A percentile compares a stretch with the other conserved stretches of the same genome.
Conservation (phyloP, 1,140 invertebrate species). For the Xylocopa sonorina region DNA sequence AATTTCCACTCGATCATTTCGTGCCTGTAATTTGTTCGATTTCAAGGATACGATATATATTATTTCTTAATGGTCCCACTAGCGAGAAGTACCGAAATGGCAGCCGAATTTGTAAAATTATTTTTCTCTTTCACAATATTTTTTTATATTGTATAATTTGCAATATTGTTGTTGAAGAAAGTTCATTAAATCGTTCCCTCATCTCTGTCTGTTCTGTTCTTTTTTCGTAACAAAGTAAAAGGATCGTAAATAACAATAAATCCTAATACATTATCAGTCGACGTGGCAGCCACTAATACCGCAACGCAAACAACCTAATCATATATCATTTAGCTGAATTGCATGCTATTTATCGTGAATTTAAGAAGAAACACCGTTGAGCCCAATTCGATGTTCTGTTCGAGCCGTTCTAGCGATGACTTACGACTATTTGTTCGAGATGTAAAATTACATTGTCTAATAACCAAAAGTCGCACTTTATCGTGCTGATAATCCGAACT, state of each 20-base stretch:
- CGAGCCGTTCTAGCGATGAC: not conserved
- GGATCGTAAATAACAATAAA: conserved; percentile 21
- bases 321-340: not conserved
- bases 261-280: not conserved
- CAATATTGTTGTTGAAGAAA: too few relatives aligned
- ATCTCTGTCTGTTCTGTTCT: not conserved
- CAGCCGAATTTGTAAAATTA: too few relatives aligned
- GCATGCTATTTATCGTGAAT: not conserved
- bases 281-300: not conserved
- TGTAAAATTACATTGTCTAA: conserved; percentile 1
- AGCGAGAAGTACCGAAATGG: too few relatives aligned
- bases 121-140: too few relatives aligned
- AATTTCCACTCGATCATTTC: not conserved
- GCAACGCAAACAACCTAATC: not conserved
- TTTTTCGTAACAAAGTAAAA: not conserved
- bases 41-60: too few relatives aligned
- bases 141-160: too few relatives aligned
- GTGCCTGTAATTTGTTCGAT: conserved; percentile 30
- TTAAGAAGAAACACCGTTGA: not conserved
- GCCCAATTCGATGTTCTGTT: not conserved
- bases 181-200: not conserved
- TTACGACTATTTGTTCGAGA: not conserved
- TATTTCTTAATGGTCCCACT: too few relatives aligned
- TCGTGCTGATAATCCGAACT: not conserved
- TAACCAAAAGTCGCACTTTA: not conserved